Evolutionary conservation across 2,797 vertebrate species (phyloP).

Genomic region (Spea hammondii): DNA sequence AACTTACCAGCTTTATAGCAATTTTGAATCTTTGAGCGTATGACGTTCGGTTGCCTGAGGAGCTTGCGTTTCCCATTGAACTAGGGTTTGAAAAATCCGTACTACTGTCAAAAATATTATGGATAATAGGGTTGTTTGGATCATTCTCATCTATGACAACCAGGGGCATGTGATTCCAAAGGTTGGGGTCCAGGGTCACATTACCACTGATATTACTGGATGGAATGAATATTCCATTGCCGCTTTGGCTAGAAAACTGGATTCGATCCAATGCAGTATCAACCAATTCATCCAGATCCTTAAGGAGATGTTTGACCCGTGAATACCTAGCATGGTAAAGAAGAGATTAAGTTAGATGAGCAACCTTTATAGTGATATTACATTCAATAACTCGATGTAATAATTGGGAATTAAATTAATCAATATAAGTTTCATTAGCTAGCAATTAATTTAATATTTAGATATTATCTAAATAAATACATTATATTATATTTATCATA

Average conservation of each 20-base stretch:
- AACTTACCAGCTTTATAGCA: constrained; percentile 71
- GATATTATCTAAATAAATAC: no score
- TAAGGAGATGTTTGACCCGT: constrained; percentile 62
- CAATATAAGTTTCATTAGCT: no score
- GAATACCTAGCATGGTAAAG: constrained; percentile 65
- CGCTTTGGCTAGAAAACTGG: constrained; percentile 50
- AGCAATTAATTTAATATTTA: no score
- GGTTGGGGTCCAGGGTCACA: constrained; percentile 52
- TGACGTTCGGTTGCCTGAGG: fast-evolving
- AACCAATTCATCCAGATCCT: constrained; percentile 71
- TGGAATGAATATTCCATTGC: no score
- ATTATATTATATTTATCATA: no score
- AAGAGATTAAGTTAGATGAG: not conserved
- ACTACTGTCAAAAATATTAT: constrained; percentile 63
- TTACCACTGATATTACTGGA: constrained; percentile 1
- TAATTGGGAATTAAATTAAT: no score
- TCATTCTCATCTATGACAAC: constrained; percentile 69
- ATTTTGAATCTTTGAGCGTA: constrained; percentile 67
- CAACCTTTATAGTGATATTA: not conserved
- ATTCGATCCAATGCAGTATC: constrained; percentile 65
- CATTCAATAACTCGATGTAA: no score
- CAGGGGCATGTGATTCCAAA: constrained; percentile 72
- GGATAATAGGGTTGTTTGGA: constrained; percentile 58
- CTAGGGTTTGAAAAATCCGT: not conserved
- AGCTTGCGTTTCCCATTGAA: not conserved